phyloP scores from a whole-genome alignment of 2,888 invertebrate species.

The Villa cingulata region DNA sequence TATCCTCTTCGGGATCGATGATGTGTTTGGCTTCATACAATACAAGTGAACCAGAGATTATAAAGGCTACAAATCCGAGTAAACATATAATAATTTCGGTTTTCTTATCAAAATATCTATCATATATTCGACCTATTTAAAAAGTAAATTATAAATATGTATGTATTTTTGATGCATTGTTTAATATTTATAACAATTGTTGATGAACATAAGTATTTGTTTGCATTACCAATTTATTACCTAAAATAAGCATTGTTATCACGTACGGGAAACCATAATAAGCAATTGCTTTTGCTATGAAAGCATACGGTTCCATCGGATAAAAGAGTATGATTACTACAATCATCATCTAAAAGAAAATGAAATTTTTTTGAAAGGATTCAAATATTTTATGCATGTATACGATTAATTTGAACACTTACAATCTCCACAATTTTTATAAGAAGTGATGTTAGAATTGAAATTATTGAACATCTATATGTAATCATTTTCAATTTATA shows the following conservation, averaged over 20 bases:
- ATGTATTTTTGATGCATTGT: too few relatives aligned
- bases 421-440: too few relatives aligned
- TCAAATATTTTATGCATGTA: too few relatives aligned
- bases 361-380: background rate
- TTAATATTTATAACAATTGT: too few relatives aligned
- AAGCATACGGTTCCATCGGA: background rate
- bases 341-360: background rate
- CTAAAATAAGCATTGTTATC: background rate
- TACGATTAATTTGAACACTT: too few relatives aligned
- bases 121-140: background rate
- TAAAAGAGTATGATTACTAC: background rate
- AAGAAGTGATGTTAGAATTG: too few relatives aligned
- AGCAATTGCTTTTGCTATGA: background rate
- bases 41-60: background rate
- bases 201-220: too few relatives aligned
- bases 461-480: too few relatives aligned
- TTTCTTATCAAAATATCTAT: background rate
- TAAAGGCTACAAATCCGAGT: background rate
- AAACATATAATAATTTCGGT: background rate
- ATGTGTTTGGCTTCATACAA: background rate
- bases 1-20: background rate
- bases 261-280: background rate
- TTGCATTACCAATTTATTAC: too few relatives aligned
- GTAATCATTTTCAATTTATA: too few relatives aligned
- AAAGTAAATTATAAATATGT: too few relatives aligned